Evolutionary conservation across 2,113 vertebrate genomes (phyloP).

Genomic region (Eulacestoma nigropectus): DNA sequence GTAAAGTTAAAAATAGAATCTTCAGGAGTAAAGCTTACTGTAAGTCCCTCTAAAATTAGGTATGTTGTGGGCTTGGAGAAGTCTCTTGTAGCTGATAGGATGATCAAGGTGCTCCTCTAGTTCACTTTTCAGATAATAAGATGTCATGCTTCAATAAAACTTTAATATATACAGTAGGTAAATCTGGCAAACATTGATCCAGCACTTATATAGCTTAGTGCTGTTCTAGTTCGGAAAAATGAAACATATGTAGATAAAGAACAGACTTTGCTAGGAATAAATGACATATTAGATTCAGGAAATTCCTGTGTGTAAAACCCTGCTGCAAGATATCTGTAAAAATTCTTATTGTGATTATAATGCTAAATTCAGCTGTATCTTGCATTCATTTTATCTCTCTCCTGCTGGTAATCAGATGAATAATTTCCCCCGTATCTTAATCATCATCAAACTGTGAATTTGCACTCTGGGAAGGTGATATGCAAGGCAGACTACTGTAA

Average conservation of each 20-base stretch:
- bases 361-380: conserved; percentile 29
- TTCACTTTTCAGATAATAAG: not conserved
- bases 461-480: not conserved
- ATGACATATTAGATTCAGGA: conserved; percentile 58
- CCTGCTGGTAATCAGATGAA: conserved; percentile 16
- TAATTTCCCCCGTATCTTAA: not conserved
- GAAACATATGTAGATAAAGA: conserved; percentile 56
- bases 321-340: conserved; percentile 48
- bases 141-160: not conserved
- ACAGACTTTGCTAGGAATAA: conserved; percentile 62
- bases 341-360: conserved; percentile 34
- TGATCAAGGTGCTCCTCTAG: not conserved
- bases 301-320: conserved; percentile 63
- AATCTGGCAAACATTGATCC: conserved; percentile 3
- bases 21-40: not conserved
- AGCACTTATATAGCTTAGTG: not conserved
- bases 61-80: not conserved
- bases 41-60: not conserved
- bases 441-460: not conserved
- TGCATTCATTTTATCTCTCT: conserved; percentile 2
- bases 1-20: not conserved
- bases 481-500: not conserved
- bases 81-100: not conserved
- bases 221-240: conserved; percentile 47
- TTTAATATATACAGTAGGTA: not conserved